Evolutionary conservation across 1,140 invertebrate genomes (phyloP).

Genomic region (Sipha flava): DNA sequence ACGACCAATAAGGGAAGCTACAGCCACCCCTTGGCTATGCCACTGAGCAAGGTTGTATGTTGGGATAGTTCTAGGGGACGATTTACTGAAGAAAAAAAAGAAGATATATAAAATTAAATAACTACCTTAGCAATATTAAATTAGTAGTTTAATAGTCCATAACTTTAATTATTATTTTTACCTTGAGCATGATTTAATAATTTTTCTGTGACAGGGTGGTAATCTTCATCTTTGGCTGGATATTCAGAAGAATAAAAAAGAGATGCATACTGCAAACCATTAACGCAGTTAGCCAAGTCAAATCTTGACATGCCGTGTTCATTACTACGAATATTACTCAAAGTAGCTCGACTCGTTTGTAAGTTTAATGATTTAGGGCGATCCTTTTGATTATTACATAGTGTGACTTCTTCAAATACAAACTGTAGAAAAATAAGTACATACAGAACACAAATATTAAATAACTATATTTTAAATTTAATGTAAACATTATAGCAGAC

Average conservation of each 20-base stretch:
- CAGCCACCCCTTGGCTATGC: no score
- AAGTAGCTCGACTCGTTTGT: constrained; percentile 66
- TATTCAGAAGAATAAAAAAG: constrained; percentile 65
- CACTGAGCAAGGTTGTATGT: no score
- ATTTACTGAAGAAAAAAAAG: no score
- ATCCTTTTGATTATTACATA: constrained; percentile 66
- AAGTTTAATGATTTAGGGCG: constrained; percentile 70
- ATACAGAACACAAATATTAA: no score
- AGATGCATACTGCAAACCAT: constrained; percentile 61
- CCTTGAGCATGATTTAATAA: constrained; percentile 65
- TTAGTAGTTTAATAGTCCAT: no score
- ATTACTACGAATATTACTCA: constrained; percentile 67
- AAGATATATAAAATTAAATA: no score
- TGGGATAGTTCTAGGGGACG: no score
- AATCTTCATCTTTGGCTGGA: constrained; percentile 56
- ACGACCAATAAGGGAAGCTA: no score
- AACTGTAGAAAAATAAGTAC: constrained; percentile 49
- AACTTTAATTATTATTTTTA: constrained; percentile 41
- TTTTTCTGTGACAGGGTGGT: constrained; percentile 61
- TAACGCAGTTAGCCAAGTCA: constrained; percentile 63
- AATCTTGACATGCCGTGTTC: constrained; percentile 56
- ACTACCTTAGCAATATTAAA: no score
- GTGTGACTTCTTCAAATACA: constrained; percentile 59
- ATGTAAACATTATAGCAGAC: no score
- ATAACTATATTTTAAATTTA: no score